Evolutionary conservation across 2,888 invertebrate species (phyloP), one percentile per base, ranked within the genome.

Genomic region (Stictocephala bisonia): DNA sequence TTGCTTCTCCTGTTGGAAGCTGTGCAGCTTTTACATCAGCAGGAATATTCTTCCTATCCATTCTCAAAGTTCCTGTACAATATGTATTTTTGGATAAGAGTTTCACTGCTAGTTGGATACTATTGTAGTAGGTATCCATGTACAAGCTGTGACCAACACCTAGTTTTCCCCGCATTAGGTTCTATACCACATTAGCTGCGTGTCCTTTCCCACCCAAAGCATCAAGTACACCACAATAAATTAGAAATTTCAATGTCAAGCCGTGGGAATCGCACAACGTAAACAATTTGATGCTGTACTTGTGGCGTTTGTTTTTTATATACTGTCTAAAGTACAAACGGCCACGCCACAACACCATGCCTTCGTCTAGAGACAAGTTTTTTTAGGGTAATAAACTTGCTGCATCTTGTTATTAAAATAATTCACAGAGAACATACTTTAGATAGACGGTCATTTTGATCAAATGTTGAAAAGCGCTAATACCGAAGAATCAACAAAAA

Each of bases 1-100:
- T 48, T 48, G 48, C 60, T 9, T 73, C 56, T 13, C 64, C 72
- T n/a, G 66, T 74, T 11, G 50, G 40, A 1, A 74, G 56, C 26
- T 50, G 50, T 26, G 20, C 31, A 13, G 11, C 3, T n/a, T 27
- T 53, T 7, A 73, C 68, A 3, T 40, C 68, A 22, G 22, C 35
- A 3, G 68, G 73, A 22, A 35, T 53, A 18, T 58, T 9, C 31
- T 68, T 68, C 26, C 68, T 2, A 24, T 26, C 27, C 13, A 53
- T 20, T 15, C 68, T 29, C 13, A 73, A n/a, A 22, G 64, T n/a
- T n/a, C n/a, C n/a, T n/a, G n/a, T n/a, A n/a, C n/a, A n/a, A n/a
- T n/a, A n/a, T n/a, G n/a, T n/a, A n/a, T n/a, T n/a, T n/a, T n/a
- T n/a, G n/a, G n/a, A n/a, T n/a, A n/a, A n/a, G n/a, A n/a, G n/a